These are phyloP conservation scores for Erythrocebus patas DNA, from an alignment of 2,113 vertebrate species.

Conservation along the genomic window DNA sequence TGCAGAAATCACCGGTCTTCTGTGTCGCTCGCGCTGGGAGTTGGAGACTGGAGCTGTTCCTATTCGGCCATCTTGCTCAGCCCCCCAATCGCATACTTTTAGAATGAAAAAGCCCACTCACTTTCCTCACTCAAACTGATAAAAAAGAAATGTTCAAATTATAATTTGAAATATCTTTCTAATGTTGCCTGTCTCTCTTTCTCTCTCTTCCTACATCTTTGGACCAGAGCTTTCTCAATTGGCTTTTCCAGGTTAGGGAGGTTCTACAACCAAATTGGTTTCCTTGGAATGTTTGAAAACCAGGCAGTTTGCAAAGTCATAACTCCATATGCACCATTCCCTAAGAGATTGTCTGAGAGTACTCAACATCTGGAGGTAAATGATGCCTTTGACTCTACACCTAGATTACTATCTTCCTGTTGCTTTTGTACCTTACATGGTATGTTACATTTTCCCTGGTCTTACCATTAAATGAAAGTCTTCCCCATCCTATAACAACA, in stretches of 20 bases:
- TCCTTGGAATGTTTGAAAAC: background rate
- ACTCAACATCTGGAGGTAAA: background rate
- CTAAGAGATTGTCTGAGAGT: background rate
- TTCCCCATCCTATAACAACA: slow-evolving; percentile 76
- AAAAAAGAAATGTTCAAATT: slow-evolving; percentile 20
- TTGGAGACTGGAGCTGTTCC: too few relatives aligned
- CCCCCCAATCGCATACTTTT: background rate
- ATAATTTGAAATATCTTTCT: background rate
- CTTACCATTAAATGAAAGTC: slow-evolving; percentile 68
- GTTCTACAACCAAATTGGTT: background rate
- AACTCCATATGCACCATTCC: background rate
- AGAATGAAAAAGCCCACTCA: background rate
- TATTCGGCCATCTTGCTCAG: too few relatives aligned
- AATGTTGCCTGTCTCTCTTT: background rate
- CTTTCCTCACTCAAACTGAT: background rate
- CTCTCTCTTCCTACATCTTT: background rate
- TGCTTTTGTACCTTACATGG: background rate
- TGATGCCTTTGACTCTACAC: background rate
- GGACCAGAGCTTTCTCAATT: background rate
- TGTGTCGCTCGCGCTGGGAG: too few relatives aligned
- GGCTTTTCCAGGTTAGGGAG: background rate
- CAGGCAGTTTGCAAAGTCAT: background rate
- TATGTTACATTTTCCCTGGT: background rate
- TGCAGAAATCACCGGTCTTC: too few relatives aligned
- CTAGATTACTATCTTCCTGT: background rate